phyloP scores from a whole-genome alignment of 1,140 invertebrate genomes.

The Laupala kohalensis region DNA sequence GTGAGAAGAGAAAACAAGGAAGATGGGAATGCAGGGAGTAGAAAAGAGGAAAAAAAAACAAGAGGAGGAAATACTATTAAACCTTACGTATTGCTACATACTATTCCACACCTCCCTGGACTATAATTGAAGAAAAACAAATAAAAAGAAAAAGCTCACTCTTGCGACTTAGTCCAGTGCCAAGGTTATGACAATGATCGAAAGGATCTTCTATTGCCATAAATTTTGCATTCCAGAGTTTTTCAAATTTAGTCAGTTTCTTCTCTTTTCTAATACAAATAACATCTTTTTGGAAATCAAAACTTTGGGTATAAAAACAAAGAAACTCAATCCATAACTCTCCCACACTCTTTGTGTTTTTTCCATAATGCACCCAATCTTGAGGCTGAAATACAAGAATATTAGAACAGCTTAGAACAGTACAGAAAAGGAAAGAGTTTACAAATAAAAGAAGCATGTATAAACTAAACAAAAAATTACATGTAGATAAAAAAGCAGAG shows the following conservation, averaged over 20 bases:
- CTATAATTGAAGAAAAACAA: too few species aligned
- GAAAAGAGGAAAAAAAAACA: too few species aligned
- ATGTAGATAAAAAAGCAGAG: too few species aligned
- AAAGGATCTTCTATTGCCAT: constrained; percentile 53
- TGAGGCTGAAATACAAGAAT: constrained; percentile 8
- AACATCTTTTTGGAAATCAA: constrained; percentile 38
- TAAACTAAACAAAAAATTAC: too few species aligned
- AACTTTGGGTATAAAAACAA: constrained; percentile 40
- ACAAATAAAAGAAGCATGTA: too few species aligned
- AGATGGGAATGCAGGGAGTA: too few species aligned
- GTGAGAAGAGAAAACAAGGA: too few species aligned
- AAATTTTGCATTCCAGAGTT: constrained; percentile 40
- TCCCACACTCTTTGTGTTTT: constrained; percentile 26
- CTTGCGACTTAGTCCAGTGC: constrained; percentile 38
- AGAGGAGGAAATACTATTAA: too few species aligned
- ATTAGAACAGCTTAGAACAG: constrained; percentile 3
- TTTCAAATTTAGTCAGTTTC: constrained; percentile 37
- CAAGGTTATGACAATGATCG: constrained; percentile 43
- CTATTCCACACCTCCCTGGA: too few species aligned
- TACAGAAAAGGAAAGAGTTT: not conserved
- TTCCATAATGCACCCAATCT: constrained; percentile 25
- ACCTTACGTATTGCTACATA: too few species aligned
- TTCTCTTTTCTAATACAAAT: constrained; percentile 37
- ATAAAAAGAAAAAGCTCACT: too few species aligned
- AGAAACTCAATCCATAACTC: constrained; percentile 32